A percentile compares a stretch with the other conserved stretches of the same genome.
phyloP scores from a whole-genome alignment of 2,113 vertebrate species.

The Pelusios castaneus region DNA sequence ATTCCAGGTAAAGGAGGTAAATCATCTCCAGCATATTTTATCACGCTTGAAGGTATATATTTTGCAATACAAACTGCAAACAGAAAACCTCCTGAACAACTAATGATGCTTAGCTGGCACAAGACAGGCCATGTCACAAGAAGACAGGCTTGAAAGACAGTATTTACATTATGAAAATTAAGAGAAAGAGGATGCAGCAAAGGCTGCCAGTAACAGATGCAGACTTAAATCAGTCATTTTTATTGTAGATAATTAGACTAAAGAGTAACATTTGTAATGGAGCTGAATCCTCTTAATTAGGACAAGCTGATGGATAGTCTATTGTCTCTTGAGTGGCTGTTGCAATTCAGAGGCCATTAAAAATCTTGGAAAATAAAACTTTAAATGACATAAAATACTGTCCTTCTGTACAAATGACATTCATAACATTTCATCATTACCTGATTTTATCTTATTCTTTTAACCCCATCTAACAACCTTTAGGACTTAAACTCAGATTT shows the following conservation, averaged over 20 bases:
- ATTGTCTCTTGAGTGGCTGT: neutral
- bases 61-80: neutral
- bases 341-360: neutral
- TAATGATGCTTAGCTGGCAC: neutral
- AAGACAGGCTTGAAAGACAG: neutral
- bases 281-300: constrained; percentile 6
- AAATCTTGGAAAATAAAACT: neutral
- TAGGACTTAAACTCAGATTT: neutral
- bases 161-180: constrained; percentile 14
- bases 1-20: neutral
- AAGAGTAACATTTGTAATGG: constrained; percentile 14
- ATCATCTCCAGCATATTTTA: neutral
- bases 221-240: constrained; percentile 27
- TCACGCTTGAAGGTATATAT: neutral
- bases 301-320: neutral
- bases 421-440: neutral
- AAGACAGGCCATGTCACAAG: neutral
- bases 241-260: neutral
- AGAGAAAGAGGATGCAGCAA: neutral
- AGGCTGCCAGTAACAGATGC: neutral
- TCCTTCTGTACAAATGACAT: neutral
- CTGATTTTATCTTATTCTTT: neutral
- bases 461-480: accelerated
- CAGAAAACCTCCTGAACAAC: neutral
- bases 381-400: neutral